A percentile compares a stretch with the other conserved stretches of the same genome.
Evolutionary conservation across 2,888 invertebrate species (phyloP).

Genomic region (Agrotis clavis): DNA sequence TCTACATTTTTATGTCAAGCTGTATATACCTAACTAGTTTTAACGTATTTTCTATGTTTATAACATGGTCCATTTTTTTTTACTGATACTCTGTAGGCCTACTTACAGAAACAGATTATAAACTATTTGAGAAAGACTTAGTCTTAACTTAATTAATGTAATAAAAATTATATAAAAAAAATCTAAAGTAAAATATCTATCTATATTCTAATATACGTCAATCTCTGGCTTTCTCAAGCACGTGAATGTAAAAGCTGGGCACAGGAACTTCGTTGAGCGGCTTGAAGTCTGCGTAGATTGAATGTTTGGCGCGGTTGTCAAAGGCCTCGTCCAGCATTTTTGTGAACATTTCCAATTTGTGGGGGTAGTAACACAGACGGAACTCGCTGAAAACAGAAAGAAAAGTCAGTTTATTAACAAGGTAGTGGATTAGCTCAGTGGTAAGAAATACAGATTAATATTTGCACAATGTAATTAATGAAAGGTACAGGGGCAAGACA

Average conservation of each 20-base stretch:
- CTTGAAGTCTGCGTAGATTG: slow-evolving; percentile 96
- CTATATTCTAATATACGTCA: slow-evolving; percentile 15
- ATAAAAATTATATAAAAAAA: neutral
- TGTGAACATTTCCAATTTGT: slow-evolving; percentile 94
- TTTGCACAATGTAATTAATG: too few relatives aligned
- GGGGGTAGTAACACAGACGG: slow-evolving; percentile 97
- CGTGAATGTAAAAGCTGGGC: slow-evolving; percentile 96
- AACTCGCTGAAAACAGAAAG: slow-evolving; percentile 92
- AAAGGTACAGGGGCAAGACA: too few relatives aligned
- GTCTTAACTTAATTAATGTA: neutral
- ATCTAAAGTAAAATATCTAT: slow-evolving; percentile 6
- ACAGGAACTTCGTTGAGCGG: slow-evolving; percentile 91
- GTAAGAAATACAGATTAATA: too few relatives aligned
- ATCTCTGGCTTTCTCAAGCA: slow-evolving; percentile 92
- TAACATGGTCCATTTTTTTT: neutral
- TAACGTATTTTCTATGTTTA: neutral
- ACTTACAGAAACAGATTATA: too few relatives aligned
- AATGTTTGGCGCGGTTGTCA: slow-evolving; percentile 92
- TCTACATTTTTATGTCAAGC: too few relatives aligned
- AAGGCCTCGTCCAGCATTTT: slow-evolving; percentile 94
- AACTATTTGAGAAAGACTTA: neutral
- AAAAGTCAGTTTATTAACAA: neutral
- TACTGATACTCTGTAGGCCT: too few relatives aligned
- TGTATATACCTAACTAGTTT: too few relatives aligned
- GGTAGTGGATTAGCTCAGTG: neutral